Base-by-base conservation (phyloP, 1,140 invertebrate genomes). In the Micrasema longulum region DNA sequence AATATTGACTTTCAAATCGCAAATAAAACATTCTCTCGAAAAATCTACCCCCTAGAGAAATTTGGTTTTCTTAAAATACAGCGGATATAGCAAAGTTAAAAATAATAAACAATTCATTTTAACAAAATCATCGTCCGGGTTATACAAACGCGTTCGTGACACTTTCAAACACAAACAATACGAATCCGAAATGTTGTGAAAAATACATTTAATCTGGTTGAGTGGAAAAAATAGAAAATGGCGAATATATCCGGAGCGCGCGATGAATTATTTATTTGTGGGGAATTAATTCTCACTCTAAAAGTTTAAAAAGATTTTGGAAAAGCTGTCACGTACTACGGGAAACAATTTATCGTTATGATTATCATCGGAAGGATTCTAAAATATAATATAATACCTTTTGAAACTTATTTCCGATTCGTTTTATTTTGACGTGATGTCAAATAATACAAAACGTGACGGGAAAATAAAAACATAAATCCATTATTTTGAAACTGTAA, bases 331-430 rank as follows among this genome's bases (percentile, higher is more conserved):
- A 47, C 43, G 43, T 47, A 47, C n/a, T 14, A 47, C 16, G n/a
- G 43, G 43, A 47, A 47, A 47, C 43, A 47, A 47, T 47, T 47
- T 47, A 47, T 47, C 43, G 43, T 47, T 31, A n/a, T 16, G 43
- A 47, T 47, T 47, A 47, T 47, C 43, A 14, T 47, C 16, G n/a
- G 16, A 16, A 47, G 43, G 43, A 47, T 47, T 6, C n/a, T 16
- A 47, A 47, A 47, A 47, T 16, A 47, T 47, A 47, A 47, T 47
- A 16, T n/a, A 16, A 16, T 14, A 47, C 12, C 26, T 31, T 31
- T 31, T 7, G 7, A 31, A 31, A 31, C 26, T 4, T 31, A 47
- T 47, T 47, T 14, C 43, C 43, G 16, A 47, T 31, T 31, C 26
- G 26, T 31, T 2, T 31, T 31, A 31, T 31, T 31, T 31, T 31